Base-by-base conservation (phyloP, 2,888 invertebrate species). In the Esperia sulphurella region DNA sequence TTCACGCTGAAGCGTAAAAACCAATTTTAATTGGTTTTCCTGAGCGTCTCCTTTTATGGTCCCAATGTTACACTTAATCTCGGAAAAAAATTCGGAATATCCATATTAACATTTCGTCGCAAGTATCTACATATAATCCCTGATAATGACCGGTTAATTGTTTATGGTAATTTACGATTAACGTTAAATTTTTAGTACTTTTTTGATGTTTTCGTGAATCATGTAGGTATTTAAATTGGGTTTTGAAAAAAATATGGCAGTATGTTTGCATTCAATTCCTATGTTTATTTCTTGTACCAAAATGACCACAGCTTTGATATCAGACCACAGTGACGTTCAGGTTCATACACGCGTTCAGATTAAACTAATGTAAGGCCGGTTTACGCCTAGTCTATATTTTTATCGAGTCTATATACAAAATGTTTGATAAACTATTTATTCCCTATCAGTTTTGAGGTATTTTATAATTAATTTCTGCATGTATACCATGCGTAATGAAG, bases 181-280 rank as follows among this genome's bases (percentile, higher is more conserved):
- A 14, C 13, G 13, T 9, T 12, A 7, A 14, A 52, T 66, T 70
- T 69, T 76, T 78, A 76, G 72, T 73, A 67, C 63, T 70, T 66
- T 64, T n/a, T 61, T 65, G 54, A 58, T 67, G 66, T 72, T 59
- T 61, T 62, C 65, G 63, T 59, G 63, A 65, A 63, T 67, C 63
- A 65, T 72, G 65, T 70, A 70, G 58, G 61, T 63, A n/a, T n/a
- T n/a, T n/a, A n/a, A n/a, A n/a, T n/a, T n/a, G 59, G 48, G 45
- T 58, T 75, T 79, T 83, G 65, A 79, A 80, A 79, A 80, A 79
- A 80, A 76, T 81, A 82, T 88, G 88, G 87, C 88, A 88, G 88
- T 88, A 79, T 79, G 66, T 75, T 80, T 80, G 76, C 74, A 71
- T 82, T 88, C 86, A 88, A 88, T 88, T 88, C 86, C 86, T 80